Conservation (phyloP, 1,140 invertebrate genomes). For the Temnothorax longispinosus region DNA sequence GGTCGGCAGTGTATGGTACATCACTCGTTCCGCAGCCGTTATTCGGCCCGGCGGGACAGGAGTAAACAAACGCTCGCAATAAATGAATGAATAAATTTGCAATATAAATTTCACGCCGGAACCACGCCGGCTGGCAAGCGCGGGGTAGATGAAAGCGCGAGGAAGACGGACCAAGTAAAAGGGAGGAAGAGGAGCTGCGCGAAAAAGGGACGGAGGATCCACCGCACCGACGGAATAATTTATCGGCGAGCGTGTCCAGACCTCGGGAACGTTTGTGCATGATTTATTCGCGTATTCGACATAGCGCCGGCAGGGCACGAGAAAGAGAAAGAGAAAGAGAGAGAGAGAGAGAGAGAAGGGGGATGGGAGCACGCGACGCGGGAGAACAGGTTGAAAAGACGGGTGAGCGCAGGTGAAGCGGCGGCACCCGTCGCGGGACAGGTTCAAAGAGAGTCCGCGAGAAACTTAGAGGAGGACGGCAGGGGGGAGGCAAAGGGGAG, state of each 20-base stretch:
- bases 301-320: background rate
- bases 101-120: conserved; percentile 77
- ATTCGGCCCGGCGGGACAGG: conserved; percentile 56
- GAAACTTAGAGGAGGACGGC: background rate
- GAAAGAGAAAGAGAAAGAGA: background rate
- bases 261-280: conserved; percentile 47
- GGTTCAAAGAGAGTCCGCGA: background rate
- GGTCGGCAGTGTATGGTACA: background rate
- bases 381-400: conserved; percentile 39
- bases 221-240: conserved; percentile 42
- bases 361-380: conserved; percentile 22
- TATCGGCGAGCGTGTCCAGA: conserved; percentile 55
- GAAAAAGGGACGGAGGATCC: conserved; percentile 24
- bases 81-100: conserved; percentile 79
- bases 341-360: background rate
- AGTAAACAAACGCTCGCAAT: conserved; percentile 67
- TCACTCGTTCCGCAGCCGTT: conserved; percentile 43
- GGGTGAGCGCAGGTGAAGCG: conserved; percentile 1
- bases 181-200: background rate
- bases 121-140: conserved; percentile 39
- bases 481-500: background rate
- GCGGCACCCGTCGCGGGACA: background rate
- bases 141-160: background rate
- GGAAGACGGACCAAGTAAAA: conserved; percentile 10
- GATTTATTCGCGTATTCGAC: conserved; percentile 56